Base-by-base conservation (phyloP, 2,797 vertebrate genomes). In the Todus mexicanus region DNA sequence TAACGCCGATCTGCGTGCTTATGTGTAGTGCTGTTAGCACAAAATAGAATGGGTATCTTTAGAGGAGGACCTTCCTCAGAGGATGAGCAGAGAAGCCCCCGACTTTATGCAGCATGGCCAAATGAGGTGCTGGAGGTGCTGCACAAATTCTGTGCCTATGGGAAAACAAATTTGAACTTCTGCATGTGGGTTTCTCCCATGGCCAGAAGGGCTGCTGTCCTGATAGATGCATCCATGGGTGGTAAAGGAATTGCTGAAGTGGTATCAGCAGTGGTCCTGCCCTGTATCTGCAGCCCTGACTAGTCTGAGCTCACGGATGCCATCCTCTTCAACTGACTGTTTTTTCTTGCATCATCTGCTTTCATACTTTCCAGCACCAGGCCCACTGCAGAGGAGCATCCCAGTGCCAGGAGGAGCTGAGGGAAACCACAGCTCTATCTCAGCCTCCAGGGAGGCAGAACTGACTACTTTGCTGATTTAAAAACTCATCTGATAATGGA, bases 1-100 rank as follows among this genome's bases (percentile, higher is more conserved):
- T 15, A 35, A 2, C 1, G 1, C 10, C 3, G 5, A 19, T 7
- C 37, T 51, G 31, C 29, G 9, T 33, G 33, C 33, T 29, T 11
- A 27, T 19, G 25, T 14, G 1, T 33, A 19, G 40, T 12, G 27
- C 38, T 26, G n/a, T 37, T 35, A 40, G 15, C 29, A n/a, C 37
- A 42, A 57, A 56, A 25, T 35, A 15, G 59, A 42, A 47, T 3
- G 21, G 27, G 7, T 11, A 8, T 40, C 37, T 73, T 8, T 15
- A 31, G 74, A 65, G 29, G 33, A 48, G 6, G 15, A 31, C 22
- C 10, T 40, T 37, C 11, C 47, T 66, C 47, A 23, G 42, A 33
- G 26, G 29, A 22, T 47, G 61, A 65, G 12, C 18, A 14, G 31
- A 51, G 65, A n/a, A 89, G 37, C 11, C 35, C 18, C 10, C 45